Base-by-base conservation (phyloP, 2,797 vertebrate species). In the Sebastes trivittatus region DNA sequence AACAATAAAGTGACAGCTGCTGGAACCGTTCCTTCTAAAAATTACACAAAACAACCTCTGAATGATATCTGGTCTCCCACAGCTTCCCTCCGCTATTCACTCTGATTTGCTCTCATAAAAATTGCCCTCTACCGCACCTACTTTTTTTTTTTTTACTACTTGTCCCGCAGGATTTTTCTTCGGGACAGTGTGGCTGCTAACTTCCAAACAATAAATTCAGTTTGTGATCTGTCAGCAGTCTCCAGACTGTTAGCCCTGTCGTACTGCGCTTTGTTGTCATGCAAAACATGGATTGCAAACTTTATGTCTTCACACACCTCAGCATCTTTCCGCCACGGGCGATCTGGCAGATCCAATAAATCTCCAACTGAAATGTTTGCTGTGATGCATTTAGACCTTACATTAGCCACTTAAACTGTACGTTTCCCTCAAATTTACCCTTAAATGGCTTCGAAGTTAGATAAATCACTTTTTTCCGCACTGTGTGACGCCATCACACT, bases 141-240 rank as follows among this genome's bases (percentile, higher is more conserved):
- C 74, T 61, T 82, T 73, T 70, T 75, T 27, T 27, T 27, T 81
- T 78, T 83, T 83, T 59, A 86, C 80, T 63, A 83, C 87, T 84
- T 34, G 78, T 88, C 88, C 85, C 75, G 34, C 54, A 79, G 81
- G 81, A 82, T 78, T 81, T 87, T 90, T 83, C 80, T 80, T 72
- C 23, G 46, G 84, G 80, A 87, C 83, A 81, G 73, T 77, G 46
- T 49, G 82, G 55, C 88, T 88, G 81, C 78, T 80, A 88, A 86
- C 86, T 90, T 89, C 86, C 75, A 82, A 77, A 91, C 85, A 91
- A 86, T 89, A 88, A 90, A 92, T 80, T 72, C 75, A 77, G 82
- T 88, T 92, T 92, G 87, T 80, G 87, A 89, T 90, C 84, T 38
- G 89, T 92, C 91, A 91, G 90, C 89, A 90, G 82, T 89, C 85